phyloP scores from a whole-genome alignment of 2,113 vertebrate genomes.

The Loxodonta africana region DNA sequence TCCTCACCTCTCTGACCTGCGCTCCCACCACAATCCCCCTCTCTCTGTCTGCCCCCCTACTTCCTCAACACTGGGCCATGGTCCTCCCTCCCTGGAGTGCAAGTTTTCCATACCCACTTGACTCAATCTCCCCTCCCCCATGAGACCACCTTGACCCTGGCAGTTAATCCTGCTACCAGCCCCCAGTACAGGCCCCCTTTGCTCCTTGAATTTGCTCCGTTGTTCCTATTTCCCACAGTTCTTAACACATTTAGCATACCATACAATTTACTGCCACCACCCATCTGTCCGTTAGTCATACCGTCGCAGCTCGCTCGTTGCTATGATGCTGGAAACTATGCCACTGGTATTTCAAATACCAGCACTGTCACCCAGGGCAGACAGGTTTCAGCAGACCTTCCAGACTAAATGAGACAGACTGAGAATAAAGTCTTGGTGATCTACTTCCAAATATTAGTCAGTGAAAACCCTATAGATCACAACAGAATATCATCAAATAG shows the following conservation, averaged over 20 bases:
- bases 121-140: background rate
- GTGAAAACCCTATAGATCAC: background rate
- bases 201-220: background rate
- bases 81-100: background rate
- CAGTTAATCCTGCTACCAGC: background rate
- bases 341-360: background rate
- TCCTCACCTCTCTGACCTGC: background rate
- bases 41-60: no score
- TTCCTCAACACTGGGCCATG: background rate
- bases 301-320: background rate
- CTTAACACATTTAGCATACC: background rate
- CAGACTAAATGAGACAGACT: background rate
- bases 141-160: background rate
- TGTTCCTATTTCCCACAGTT: background rate
- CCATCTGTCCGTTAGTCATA: background rate
- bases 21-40: background rate
- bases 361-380: background rate
- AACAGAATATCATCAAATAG: background rate
- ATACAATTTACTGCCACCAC: background rate
- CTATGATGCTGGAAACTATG: background rate
- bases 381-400: background rate
- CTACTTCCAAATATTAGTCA: background rate
- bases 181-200: background rate
- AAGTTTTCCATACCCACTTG: fast-evolving
- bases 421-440: background rate